Percentiles rank a stretch among this genome's conserved stretches.
Evolutionary conservation across 2,888 invertebrate genomes (phyloP).

Genomic region (Syrista parreyssii): DNA sequence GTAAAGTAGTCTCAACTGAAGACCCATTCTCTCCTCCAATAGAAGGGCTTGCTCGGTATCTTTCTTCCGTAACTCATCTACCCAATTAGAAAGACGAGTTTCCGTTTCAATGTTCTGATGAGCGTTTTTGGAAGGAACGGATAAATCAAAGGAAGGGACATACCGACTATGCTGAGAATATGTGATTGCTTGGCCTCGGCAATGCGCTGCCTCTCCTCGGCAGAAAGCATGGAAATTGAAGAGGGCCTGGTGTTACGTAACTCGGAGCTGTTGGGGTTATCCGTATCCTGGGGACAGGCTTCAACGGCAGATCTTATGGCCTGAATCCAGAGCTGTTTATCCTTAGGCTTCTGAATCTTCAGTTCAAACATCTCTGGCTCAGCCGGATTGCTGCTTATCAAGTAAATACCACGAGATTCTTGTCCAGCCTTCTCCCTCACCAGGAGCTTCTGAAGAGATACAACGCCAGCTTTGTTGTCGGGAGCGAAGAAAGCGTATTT

Average conservation of each 20-base stretch:
- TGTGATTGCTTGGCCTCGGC: slow-evolving; percentile 83
- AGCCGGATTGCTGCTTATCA: slow-evolving; percentile 90
- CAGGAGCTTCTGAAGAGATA: slow-evolving; percentile 89
- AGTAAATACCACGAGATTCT: slow-evolving; percentile 88
- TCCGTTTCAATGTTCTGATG: background rate
- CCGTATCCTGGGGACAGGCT: slow-evolving; percentile 85
- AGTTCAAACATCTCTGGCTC: slow-evolving; percentile 98
- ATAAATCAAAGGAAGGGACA: slow-evolving; percentile 50
- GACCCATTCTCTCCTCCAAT: slow-evolving; percentile 88
- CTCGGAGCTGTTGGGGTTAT: slow-evolving; percentile 69
- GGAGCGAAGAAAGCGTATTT: slow-evolving; percentile 94
- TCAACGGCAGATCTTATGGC: slow-evolving; percentile 88
- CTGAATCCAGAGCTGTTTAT: slow-evolving; percentile 91
- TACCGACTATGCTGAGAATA: slow-evolving; percentile 84
- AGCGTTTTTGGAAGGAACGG: background rate
- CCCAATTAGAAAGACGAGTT: background rate
- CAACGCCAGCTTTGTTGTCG: slow-evolving; percentile 95
- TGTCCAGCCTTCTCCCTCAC: slow-evolving; percentile 95
- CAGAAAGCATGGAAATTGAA: slow-evolving; percentile 64
- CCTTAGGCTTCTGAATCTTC: slow-evolving; percentile 86
- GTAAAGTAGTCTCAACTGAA: slow-evolving; percentile 82
- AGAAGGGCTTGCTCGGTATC: slow-evolving; percentile 88
- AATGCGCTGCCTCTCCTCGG: slow-evolving; percentile 82
- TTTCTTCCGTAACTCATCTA: slow-evolving; percentile 87
- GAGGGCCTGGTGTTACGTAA: slow-evolving; percentile 54